These are phyloP conservation scores for Idaea aversata DNA, from an alignment of 2,888 invertebrate genomes.

Conservation along the genomic window DNA sequence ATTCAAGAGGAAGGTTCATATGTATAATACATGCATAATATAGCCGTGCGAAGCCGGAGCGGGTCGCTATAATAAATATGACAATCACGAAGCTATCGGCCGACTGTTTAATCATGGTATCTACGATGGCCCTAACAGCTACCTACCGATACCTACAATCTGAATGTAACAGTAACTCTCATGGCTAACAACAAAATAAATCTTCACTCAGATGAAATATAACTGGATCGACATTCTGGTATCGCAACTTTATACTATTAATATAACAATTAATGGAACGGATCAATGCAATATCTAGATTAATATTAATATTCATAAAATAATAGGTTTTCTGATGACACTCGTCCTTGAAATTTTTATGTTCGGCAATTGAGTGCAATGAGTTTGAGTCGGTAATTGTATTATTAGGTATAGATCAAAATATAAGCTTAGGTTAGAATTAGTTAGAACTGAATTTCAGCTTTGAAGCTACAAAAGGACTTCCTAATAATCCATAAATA, in stretches of 20 bases:
- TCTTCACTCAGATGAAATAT: neutral
- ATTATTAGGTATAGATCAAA: neutral
- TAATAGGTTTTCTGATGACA: neutral
- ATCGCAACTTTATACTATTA: neutral
- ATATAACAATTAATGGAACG: neutral
- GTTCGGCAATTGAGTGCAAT: neutral
- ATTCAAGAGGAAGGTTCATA: too few species aligned
- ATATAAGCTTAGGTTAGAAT: too few species aligned
- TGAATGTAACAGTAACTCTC: neutral
- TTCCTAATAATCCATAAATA: too few species aligned
- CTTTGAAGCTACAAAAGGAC: too few species aligned
- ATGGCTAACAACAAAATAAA: neutral
- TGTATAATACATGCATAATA: too few species aligned
- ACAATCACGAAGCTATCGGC: too few species aligned
- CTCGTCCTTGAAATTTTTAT: neutral
- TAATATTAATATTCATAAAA: neutral
- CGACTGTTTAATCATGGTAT: too few species aligned
- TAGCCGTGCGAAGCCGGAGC: too few species aligned
- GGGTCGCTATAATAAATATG: too few species aligned
- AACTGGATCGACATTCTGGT: neutral
- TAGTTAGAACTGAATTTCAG: too few species aligned
- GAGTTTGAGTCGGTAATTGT: neutral
- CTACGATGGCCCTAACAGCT: neutral
- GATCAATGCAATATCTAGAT: neutral
- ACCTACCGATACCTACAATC: neutral